phyloP scores from a whole-genome alignment of 1,140 invertebrate genomes.

The Mya arenaria region DNA sequence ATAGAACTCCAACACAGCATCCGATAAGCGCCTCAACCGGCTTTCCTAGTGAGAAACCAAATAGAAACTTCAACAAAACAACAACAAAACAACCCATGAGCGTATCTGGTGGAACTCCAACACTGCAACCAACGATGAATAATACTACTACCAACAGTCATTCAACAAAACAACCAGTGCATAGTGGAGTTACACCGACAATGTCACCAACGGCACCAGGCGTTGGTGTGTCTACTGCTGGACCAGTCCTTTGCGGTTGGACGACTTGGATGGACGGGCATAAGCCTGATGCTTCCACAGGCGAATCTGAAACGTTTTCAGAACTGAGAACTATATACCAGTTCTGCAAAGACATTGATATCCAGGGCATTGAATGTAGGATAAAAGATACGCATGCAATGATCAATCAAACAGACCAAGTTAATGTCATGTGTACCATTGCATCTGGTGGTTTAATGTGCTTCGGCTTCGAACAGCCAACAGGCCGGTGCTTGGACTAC shows the following conservation, averaged over 20 bases:
- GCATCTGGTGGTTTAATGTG: slow-evolving; percentile 87
- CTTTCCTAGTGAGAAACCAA: no score
- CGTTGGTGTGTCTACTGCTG: slow-evolving; percentile 16
- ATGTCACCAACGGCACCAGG: no score
- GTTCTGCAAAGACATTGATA: slow-evolving; percentile 73
- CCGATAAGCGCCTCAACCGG: no score
- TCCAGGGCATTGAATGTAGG: slow-evolving; percentile 75
- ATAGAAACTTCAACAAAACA: no score
- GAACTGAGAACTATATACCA: slow-evolving; percentile 82
- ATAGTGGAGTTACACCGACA: slow-evolving; percentile 31
- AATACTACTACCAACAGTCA: no score
- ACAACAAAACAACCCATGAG: no score
- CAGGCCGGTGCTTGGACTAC: slow-evolving; percentile 84
- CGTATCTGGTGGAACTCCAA: no score
- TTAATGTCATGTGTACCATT: slow-evolving; percentile 86
- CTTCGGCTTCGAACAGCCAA: slow-evolving; percentile 72
- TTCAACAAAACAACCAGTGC: no score
- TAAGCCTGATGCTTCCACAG: slow-evolving; percentile 64
- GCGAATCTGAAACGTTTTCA: slow-evolving; percentile 86
- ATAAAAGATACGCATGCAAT: slow-evolving; percentile 44
- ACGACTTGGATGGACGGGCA: slow-evolving; percentile 76
- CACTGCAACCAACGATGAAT: no score
- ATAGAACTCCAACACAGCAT: no score
- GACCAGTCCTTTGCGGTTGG: slow-evolving; percentile 68
- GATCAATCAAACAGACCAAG: slow-evolving; percentile 77